Base-by-base conservation (phyloP, 2,113 vertebrate species). In the Delphinapterus leucas region DNA sequence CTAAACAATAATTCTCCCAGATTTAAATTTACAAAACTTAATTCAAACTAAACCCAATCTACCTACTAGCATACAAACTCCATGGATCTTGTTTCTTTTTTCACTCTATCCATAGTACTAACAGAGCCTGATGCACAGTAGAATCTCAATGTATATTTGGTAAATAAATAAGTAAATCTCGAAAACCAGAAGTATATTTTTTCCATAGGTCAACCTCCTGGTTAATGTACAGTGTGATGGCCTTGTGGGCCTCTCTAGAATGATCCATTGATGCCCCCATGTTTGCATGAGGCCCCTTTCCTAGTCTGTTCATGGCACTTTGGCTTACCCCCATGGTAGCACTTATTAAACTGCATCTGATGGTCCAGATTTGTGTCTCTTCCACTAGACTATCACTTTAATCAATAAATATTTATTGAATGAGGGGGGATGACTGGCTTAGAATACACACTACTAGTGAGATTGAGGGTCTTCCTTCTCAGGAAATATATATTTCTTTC, bases 241-340 rank as follows among this genome's bases (percentile, higher is more conserved):
- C 8, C 41, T 44, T 63, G 9, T 61, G 5, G 28, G 3, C 25
- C 25, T 36, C 28, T 73, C 20, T 31, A 61, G 4, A 85, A 85
- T 49, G 21, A 88, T 26, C 23, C 74, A 84, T 0, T 67, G 28
- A 38, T 55, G 6, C 4, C 53, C 14, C 18, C 9, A 41, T 55
- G 23, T 6, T 17, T 68, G 20, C 4, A 15, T 8, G 26, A 73
- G 14, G 0, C 44, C 5, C 58, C 63, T 11, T 80, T 6, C 11
- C 3, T 5, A 11, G 44, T 58, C 33, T 12, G 63, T 1, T 28
- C 7, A 23, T 14, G 10, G 3, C 36, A 25, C 1, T 6, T 11
- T 74, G 71, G 33, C 11, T 73, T 65, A 41, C 11, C 44, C 10
- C 1, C 7, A 5, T 33, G 17, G 8, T 14, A 58, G n/a, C 25